A percentile compares a stretch with the other conserved stretches of the same genome.
Conservation (phyloP, 2,113 vertebrate genomes). For the Coturnix japonica region DNA sequence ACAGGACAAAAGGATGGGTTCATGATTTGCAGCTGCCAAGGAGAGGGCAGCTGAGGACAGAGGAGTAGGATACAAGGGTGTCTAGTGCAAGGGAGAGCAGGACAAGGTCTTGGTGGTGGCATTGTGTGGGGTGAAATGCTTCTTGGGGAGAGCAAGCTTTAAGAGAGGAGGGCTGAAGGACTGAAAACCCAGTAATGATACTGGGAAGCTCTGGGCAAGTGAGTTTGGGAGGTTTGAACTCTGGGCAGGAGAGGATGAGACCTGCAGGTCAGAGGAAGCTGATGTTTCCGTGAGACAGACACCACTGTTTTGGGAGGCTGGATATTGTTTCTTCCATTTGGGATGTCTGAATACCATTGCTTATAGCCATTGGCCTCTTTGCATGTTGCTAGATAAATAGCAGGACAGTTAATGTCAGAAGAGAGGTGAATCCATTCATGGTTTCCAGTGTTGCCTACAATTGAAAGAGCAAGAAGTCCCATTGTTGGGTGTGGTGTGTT, state of each 20-base stretch:
- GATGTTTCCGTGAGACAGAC: not conserved
- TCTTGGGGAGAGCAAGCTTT: rapidly evolving
- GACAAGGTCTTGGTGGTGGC: not conserved
- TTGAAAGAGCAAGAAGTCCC: not conserved
- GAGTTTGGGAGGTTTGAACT: not conserved
- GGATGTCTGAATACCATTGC: not conserved
- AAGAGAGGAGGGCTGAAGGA: not conserved
- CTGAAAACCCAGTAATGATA: not conserved
- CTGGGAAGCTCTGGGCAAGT: not conserved
- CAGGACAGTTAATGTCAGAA: not conserved
- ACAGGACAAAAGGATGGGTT: conserved; percentile 52
- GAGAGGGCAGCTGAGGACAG: conserved; percentile 48
- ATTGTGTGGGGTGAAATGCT: not conserved
- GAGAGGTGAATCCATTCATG: not conserved
- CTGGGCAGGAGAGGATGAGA: not conserved
- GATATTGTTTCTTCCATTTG: not conserved
- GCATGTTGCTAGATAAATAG: not conserved
- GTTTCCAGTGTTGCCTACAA: not conserved
- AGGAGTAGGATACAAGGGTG: not conserved
- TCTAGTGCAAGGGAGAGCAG: not conserved
- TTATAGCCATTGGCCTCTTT: not conserved
- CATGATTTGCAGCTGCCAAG: conserved; percentile 45
- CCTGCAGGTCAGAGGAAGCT: not conserved
- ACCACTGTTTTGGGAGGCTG: not conserved
- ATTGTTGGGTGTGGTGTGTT: not conserved